Evolutionary conservation across 2,888 invertebrate species (phyloP).

Genomic region (Ophion ventricosus): DNA sequence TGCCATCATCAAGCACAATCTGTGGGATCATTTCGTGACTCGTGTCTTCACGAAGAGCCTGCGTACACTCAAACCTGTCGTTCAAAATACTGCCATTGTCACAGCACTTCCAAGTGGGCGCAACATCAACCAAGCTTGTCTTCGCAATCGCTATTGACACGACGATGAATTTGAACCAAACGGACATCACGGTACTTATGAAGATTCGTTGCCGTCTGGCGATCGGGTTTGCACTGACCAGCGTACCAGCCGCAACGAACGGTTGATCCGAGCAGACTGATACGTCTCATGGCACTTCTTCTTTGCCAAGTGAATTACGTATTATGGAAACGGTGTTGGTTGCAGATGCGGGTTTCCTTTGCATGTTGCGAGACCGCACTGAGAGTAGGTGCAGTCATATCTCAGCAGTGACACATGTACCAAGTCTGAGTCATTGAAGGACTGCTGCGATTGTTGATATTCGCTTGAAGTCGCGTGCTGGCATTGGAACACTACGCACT

Average conservation of each 20-base stretch:
- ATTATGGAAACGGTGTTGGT: slow-evolving; percentile 5
- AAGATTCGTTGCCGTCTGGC: slow-evolving; percentile 50
- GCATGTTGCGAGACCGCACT: slow-evolving; percentile 15
- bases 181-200: slow-evolving; percentile 55
- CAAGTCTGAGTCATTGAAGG: slow-evolving; percentile 50
- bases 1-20: slow-evolving; percentile 39
- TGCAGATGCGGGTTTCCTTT: not conserved
- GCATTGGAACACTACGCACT: slow-evolving; percentile 3
- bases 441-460: slow-evolving; percentile 48
- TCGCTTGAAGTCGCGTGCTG: slow-evolving; percentile 15
- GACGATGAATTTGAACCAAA: slow-evolving; percentile 37
- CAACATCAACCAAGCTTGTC: slow-evolving; percentile 36
- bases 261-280: not conserved
- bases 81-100: slow-evolving; percentile 60
- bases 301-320: slow-evolving; percentile 27
- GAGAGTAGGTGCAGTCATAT: slow-evolving; percentile 15
- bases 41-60: not conserved
- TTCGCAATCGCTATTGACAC: slow-evolving; percentile 5
- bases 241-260: slow-evolving; percentile 19
- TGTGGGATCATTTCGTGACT: slow-evolving; percentile 23
- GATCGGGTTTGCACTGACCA: slow-evolving; percentile 26
- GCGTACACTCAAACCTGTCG: slow-evolving; percentile 66
- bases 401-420: not conserved
- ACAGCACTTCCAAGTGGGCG: slow-evolving; percentile 63
- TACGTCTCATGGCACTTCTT: slow-evolving; percentile 11